Evolutionary conservation across 2,113 vertebrate genomes (phyloP).

Genomic region (Hippocampus barbouri): DNA sequence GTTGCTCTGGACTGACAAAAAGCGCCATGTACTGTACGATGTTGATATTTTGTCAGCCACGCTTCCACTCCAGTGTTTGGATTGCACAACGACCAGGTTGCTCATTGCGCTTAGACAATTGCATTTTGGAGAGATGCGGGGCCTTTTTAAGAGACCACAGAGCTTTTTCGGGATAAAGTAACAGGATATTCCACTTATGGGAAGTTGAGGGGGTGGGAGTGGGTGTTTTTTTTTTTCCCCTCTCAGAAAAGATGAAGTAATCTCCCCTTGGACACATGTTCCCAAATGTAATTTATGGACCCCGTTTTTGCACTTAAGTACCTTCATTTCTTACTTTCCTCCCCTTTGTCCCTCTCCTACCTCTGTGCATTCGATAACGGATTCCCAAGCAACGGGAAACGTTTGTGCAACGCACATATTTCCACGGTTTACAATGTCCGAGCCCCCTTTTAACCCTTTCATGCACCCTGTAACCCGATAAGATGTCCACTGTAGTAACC

Average conservation of each 20-base stretch:
- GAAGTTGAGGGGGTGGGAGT: slow-evolving; percentile 19
- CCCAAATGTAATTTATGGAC: slow-evolving; percentile 28
- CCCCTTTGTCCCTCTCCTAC: background rate
- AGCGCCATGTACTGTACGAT: background rate
- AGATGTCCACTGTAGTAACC: too few species aligned
- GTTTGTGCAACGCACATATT: background rate
- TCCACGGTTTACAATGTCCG: background rate
- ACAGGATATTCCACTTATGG: slow-evolving; percentile 40
- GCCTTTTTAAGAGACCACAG: slow-evolving; percentile 27
- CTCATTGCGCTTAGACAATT: slow-evolving; percentile 6
- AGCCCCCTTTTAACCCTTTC: background rate
- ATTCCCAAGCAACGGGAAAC: background rate
- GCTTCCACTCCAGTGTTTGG: background rate
- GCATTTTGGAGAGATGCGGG: slow-evolving; percentile 19
- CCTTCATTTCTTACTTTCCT: slow-evolving; percentile 4
- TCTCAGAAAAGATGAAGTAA: slow-evolving; percentile 26
- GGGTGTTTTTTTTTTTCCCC: slow-evolving; percentile 7
- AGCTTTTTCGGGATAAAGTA: slow-evolving; percentile 26
- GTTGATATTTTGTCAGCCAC: background rate
- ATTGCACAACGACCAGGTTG: background rate
- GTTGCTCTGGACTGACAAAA: background rate
- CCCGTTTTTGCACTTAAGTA: slow-evolving; percentile 10
- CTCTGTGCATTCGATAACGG: background rate
- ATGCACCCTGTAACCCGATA: too few species aligned
- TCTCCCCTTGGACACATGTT: slow-evolving; percentile 19